Percentiles rank a stretch among this genome's conserved stretches.
phyloP scores from a whole-genome alignment of 2,797 vertebrate species.

The Neosilurus mollespiculum region DNA sequence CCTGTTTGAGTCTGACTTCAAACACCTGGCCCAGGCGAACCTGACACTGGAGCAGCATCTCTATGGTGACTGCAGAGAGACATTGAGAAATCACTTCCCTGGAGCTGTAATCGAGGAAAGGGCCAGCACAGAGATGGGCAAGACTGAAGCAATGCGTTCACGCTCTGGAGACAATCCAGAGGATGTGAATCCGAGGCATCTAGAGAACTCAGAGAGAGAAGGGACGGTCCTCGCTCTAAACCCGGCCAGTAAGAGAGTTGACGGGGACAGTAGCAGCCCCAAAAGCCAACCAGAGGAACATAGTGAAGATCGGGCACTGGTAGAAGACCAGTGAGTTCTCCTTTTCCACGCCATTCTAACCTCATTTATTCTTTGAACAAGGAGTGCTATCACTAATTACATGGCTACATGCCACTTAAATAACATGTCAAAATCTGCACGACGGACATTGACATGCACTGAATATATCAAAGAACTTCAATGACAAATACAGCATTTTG shows the following conservation, averaged over 20 bases:
- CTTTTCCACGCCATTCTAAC: slow-evolving; percentile 37
- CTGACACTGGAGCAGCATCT: slow-evolving; percentile 81
- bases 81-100: slow-evolving; percentile 61
- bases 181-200: slow-evolving; percentile 41
- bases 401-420: slow-evolving; percentile 39
- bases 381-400: slow-evolving; percentile 37
- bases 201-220: slow-evolving; percentile 52
- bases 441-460: slow-evolving; percentile 46
- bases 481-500: slow-evolving; percentile 43
- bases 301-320: slow-evolving; percentile 45
- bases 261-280: slow-evolving; percentile 50
- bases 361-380: slow-evolving; percentile 44
- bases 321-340: slow-evolving; percentile 56
- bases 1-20: slow-evolving; percentile 81
- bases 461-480: slow-evolving; percentile 34
- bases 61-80: slow-evolving; percentile 75
- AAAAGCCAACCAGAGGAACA: slow-evolving; percentile 56
- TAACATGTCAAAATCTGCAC: slow-evolving; percentile 52
- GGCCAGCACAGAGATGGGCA: slow-evolving; percentile 45
- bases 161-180: slow-evolving; percentile 50
- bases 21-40: slow-evolving; percentile 64
- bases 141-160: slow-evolving; percentile 47
- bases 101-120: slow-evolving; percentile 45
- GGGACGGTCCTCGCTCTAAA: slow-evolving; percentile 51
- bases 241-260: slow-evolving; percentile 53